A percentile compares a stretch with the other conserved stretches of the same genome.
Evolutionary conservation across 1,140 invertebrate species (phyloP).

Genomic region (Meloidogyne chitwoodi): DNA sequence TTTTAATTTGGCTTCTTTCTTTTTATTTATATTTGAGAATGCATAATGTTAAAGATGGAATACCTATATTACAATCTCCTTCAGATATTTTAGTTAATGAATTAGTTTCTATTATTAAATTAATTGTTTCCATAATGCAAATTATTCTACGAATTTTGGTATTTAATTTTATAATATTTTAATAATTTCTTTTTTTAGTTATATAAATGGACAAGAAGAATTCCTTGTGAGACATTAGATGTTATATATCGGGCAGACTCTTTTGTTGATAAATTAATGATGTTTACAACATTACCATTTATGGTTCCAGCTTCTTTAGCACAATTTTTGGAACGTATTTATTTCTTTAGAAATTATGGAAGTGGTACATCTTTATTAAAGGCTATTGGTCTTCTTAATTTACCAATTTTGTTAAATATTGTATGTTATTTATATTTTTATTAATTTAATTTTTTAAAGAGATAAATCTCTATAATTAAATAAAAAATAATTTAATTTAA

Average conservation of each 20-base stretch:
- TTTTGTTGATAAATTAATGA: not conserved
- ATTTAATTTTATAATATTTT: too few relatives aligned
- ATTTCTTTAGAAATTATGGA: not conserved
- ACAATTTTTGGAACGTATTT: not conserved
- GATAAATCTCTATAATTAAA: too few relatives aligned
- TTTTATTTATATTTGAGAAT: not conserved
- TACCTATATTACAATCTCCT: not conserved
- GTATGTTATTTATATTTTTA: not conserved
- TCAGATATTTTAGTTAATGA: not conserved
- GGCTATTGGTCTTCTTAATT: not conserved
- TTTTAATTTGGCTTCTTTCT: constrained; percentile 7
- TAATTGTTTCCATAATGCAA: not conserved
- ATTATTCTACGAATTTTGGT: not conserved
- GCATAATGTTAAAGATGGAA: not conserved
- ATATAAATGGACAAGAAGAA: not conserved
- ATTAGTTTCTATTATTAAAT: not conserved
- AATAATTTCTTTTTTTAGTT: too few relatives aligned
- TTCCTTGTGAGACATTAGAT: not conserved
- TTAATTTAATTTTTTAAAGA: not conserved
- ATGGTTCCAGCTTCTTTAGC: not conserved
- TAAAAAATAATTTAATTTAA: not conserved
- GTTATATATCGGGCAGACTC: not conserved
- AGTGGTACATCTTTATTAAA: not conserved
- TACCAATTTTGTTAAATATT: not conserved
- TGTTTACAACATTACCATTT: not conserved